These are phyloP conservation scores for Bucco capensis DNA, from an alignment of 2,113 vertebrate genomes.

Conservation along the genomic window DNA sequence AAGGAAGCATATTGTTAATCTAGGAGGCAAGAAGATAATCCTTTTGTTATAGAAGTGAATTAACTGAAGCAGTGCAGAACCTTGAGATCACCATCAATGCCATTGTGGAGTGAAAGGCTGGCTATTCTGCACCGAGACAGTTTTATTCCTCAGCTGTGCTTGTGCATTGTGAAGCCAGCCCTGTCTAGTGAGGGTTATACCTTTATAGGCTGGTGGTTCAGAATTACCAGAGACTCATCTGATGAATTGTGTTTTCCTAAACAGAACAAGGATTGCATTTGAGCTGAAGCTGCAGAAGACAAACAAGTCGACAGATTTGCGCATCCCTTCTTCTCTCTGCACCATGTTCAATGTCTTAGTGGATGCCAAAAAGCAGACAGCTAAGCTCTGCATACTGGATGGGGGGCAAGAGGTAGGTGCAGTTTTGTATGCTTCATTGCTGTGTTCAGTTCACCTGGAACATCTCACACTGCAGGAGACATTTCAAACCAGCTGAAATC, in stretches of 20 bases:
- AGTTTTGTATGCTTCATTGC: background rate
- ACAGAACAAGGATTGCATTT: slow-evolving; percentile 92
- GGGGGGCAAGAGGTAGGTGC: slow-evolving; percentile 86
- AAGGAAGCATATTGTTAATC: background rate
- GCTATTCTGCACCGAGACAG: background rate
- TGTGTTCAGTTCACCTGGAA: background rate
- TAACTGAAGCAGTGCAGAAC: background rate
- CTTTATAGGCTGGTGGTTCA: background rate
- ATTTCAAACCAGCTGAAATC: background rate
- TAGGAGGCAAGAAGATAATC: background rate
- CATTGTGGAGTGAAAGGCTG: background rate
- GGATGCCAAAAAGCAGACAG: slow-evolving; percentile 91
- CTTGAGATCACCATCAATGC: background rate
- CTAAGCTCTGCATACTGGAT: slow-evolving; percentile 91
- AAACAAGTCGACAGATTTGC: slow-evolving; percentile 85
- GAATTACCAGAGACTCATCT: background rate
- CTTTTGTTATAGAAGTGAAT: background rate
- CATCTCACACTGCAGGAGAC: background rate
- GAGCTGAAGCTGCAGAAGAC: slow-evolving; percentile 90
- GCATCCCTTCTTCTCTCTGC: slow-evolving; percentile 85
- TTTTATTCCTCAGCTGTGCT: background rate
- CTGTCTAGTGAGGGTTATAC: background rate
- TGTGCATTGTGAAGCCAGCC: background rate
- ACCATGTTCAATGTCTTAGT: slow-evolving; percentile 97
- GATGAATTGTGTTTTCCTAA: slow-evolving; percentile 56